These are phyloP conservation scores for Syngnathus acus DNA, from an alignment of 2,797 vertebrate species.

Conservation along the genomic window DNA sequence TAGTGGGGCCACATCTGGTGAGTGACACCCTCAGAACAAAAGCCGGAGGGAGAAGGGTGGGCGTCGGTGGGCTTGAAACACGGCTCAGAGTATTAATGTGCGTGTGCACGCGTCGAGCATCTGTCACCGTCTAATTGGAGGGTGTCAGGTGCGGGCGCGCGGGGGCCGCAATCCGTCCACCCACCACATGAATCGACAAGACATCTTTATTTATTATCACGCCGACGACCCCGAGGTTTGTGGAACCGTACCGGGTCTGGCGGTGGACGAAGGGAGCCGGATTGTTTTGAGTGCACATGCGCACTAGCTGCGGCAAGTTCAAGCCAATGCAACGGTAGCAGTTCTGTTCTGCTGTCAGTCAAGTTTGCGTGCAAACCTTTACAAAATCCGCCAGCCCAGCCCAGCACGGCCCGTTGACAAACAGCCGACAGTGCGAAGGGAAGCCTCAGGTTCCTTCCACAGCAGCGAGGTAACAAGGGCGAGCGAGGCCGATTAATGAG, in stretches of 20 bases:
- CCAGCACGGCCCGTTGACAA: neutral
- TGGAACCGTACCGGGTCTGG: constrained; percentile 33
- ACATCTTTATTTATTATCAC: constrained; percentile 63
- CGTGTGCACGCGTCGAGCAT: constrained; percentile 63
- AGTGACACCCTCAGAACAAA: constrained; percentile 64
- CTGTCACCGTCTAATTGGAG: constrained; percentile 68
- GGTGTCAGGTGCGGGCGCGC: constrained; percentile 72
- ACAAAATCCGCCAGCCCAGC: too few relatives aligned
- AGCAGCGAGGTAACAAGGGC: constrained; percentile 40
- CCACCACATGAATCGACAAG: constrained; percentile 60
- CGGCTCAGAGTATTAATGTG: constrained; percentile 63
- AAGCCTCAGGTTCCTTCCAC: constrained; percentile 38
- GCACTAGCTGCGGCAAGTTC: too few relatives aligned
- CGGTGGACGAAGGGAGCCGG: constrained; percentile 21
- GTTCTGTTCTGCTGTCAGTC: too few relatives aligned
- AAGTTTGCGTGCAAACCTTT: too few relatives aligned
- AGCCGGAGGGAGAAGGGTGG: constrained; percentile 19
- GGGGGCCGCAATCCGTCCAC: constrained; percentile 62
- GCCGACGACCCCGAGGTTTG: constrained; percentile 50
- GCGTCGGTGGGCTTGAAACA: constrained; percentile 18
- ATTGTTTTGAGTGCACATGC: too few relatives aligned
- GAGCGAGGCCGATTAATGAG: constrained; percentile 35
- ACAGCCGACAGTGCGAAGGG: neutral
- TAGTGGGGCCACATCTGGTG: constrained; percentile 73
- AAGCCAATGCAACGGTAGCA: too few relatives aligned